These are phyloP conservation scores for Therioaphis trifolii DNA, from an alignment of 2,888 invertebrate genomes.

Conservation along the genomic window DNA sequence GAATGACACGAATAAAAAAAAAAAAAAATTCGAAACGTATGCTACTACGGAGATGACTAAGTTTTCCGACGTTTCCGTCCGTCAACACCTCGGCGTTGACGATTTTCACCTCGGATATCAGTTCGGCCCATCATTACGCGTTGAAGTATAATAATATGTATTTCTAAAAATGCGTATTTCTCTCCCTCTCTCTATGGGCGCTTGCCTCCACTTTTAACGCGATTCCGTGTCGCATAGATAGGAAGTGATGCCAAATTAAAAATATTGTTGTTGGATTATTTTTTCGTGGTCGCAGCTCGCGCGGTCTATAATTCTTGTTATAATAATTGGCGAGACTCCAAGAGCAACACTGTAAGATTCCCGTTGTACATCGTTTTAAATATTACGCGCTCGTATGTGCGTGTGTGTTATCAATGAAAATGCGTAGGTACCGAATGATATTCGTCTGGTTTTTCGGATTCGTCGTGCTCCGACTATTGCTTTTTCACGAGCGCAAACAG, in stretches of 20 bases:
- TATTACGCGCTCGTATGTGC: too few species aligned
- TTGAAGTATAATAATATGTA: neutral
- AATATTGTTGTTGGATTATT: conserved; percentile 27
- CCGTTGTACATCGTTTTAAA: neutral
- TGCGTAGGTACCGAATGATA: too few species aligned
- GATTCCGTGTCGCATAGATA: neutral
- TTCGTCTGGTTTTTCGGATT: too few species aligned
- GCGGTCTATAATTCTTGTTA: conserved; percentile 15
- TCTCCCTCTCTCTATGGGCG: neutral
- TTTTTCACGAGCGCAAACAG: too few species aligned
- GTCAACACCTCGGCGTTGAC: neutral
- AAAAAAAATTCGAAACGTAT: too few species aligned
- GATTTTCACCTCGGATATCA: neutral
- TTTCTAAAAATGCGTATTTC: neutral
- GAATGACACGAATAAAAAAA: too few species aligned
- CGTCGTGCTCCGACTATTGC: too few species aligned
- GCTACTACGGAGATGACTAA: neutral
- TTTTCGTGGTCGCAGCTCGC: neutral
- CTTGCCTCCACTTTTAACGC: neutral
- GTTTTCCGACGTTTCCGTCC: neutral
- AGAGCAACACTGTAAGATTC: neutral
- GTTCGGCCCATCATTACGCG: neutral
- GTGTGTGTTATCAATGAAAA: conserved; percentile 10
- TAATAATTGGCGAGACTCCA: conserved; percentile 29
- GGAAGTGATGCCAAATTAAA: conserved; percentile 46